Percentiles rank a stretch among this genome's conserved stretches.
Conservation (phyloP, 2,113 vertebrate species). For the Heteronetta atricapilla region DNA sequence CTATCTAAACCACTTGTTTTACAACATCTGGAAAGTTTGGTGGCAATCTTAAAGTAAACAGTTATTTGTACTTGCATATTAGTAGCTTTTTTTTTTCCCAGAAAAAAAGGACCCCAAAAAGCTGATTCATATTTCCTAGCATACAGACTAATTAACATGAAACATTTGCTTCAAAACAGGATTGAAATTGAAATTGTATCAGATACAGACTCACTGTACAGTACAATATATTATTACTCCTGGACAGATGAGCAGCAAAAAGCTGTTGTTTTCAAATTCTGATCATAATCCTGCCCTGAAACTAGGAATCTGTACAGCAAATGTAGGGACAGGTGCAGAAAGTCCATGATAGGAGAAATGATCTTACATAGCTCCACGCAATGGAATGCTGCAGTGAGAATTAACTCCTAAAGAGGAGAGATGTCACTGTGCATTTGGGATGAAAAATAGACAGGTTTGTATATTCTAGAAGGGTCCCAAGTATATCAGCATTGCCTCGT, state of each 20-base stretch:
- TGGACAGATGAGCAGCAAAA: background rate
- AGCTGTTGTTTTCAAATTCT: background rate
- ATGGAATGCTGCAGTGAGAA: background rate
- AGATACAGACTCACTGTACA: background rate
- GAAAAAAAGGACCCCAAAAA: background rate
- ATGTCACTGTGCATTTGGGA: accelerated
- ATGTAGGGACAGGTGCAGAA: background rate
- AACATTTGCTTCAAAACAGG: background rate
- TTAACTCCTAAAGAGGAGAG: background rate
- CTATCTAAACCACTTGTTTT: background rate
- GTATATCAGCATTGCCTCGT: accelerated
- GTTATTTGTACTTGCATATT: background rate
- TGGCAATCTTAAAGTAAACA: background rate
- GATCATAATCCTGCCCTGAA: background rate
- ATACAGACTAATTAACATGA: background rate
- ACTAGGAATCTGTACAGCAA: background rate
- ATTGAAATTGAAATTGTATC: background rate
- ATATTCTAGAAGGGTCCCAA: background rate
- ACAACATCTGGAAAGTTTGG: background rate
- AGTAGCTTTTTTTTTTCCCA: background rate
- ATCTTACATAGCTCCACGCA: background rate
- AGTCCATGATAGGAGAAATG: background rate
- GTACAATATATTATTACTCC: background rate
- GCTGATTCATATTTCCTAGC: background rate
- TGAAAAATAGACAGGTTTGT: background rate